Evolutionary conservation across 2,113 vertebrate genomes (phyloP), one percentile per base, ranked within the genome.

Genomic region (Nyctibius bracteatus): DNA sequence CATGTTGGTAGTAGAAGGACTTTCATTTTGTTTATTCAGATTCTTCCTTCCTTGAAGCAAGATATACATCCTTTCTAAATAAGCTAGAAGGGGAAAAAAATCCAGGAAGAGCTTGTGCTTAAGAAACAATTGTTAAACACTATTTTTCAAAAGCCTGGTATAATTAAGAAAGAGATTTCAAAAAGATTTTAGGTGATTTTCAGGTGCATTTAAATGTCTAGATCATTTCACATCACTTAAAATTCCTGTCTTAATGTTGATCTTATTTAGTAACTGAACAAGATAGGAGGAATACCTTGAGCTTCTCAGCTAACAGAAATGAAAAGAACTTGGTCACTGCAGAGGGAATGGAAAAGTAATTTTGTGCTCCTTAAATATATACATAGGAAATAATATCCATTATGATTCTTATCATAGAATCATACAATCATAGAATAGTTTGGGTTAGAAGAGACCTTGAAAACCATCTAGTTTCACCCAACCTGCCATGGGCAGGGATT

Each of bases 1-100:
- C 72, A 71, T 31, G 20, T 67, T 89, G 59, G 27, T 92, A 92
- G 62, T 85, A 95, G 59, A 94, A 95, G 54, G 51, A 37, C 4
- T 97, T 96, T 95, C 19, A 91, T 94, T 88, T 89, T n/a, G 6
- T 86, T 88, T 74, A 83, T 92, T 94, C 80, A 90, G 66, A 85
- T 82, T 96, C 73, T 37, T 90, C 51, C 57, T 94, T 96, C 49
- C 31, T 78, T 80, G 65, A 95, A 95, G 81, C 55, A 83, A 81
- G 49, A 51, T 61, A 25, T 79, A 13, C 28, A 52, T 35, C 8
- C 8, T 71, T 87, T 61, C 20, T 51, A 57, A 90, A 77, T 5
- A 2, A 35, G 9, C 3, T 83, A 57, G 65, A 91, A 37, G 3
- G 13, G 8, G 47, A 62, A 90, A 92, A 86, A 90, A 51, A 70